Evolutionary conservation across 2,888 invertebrate genomes (phyloP).

Genomic region (Standfussiana lucernea): DNA sequence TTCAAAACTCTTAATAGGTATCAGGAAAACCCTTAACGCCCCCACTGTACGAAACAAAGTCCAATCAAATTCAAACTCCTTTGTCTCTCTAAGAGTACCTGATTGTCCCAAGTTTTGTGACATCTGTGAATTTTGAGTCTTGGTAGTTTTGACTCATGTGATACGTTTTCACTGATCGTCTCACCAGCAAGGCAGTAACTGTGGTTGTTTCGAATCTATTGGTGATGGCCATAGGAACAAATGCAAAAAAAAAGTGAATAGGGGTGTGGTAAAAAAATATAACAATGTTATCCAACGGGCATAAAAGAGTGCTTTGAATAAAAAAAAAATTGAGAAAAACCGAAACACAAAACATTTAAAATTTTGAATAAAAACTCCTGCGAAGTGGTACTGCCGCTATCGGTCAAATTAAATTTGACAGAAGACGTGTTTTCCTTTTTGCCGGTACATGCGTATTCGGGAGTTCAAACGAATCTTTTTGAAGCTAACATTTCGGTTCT

Average conservation of each 20-base stretch:
- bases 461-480: constrained; percentile 98
- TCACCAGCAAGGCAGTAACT: constrained; percentile 82
- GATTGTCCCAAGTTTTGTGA: constrained; percentile 98
- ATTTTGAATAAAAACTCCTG: constrained; percentile 75
- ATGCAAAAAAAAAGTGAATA: constrained; percentile 65
- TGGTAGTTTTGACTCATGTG: constrained; percentile 91
- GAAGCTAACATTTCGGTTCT: constrained; percentile 96
- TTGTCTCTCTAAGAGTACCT: constrained; percentile 92
- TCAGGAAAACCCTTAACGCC: constrained; percentile 53
- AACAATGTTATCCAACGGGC: constrained; percentile 76
- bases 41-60: constrained; percentile 34
- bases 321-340: constrained; percentile 57
- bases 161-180: constrained; percentile 65
- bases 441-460: constrained; percentile 94
- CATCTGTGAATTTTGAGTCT: constrained; percentile 97
- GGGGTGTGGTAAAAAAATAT: no score
- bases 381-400: constrained; percentile 89
- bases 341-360: constrained; percentile 63
- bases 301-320: constrained; percentile 80
- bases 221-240: constrained; percentile 72
- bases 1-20: constrained; percentile 64
- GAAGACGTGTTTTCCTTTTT: constrained; percentile 99
- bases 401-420: constrained; percentile 82
- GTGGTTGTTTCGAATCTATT: constrained; percentile 81
- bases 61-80: no score